phyloP scores from a whole-genome alignment of 1,140 invertebrate genomes.

The Neodiprion pinetum region DNA sequence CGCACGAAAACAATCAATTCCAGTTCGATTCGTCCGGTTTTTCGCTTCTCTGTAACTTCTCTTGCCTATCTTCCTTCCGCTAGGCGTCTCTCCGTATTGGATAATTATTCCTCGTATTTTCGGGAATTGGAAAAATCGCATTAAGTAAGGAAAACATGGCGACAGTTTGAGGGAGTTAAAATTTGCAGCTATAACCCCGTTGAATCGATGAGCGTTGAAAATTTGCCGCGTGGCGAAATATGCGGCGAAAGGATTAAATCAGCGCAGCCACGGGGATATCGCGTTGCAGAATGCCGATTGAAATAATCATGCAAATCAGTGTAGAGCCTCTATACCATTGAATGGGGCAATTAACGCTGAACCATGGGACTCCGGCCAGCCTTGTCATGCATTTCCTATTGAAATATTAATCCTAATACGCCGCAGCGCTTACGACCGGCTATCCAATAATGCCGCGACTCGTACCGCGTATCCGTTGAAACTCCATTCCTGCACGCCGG shows the following conservation, averaged over 20 bases:
- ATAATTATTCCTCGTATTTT: too few relatives aligned
- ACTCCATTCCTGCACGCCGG: slow-evolving; percentile 32
- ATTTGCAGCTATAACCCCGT: too few relatives aligned
- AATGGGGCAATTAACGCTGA: slow-evolving; percentile 9
- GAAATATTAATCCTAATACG: slow-evolving; percentile 49
- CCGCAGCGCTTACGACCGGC: slow-evolving; percentile 25
- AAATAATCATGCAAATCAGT: background rate
- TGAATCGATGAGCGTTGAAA: too few relatives aligned
- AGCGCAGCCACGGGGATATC: too few relatives aligned
- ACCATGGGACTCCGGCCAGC: background rate
- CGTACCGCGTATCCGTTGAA: slow-evolving; percentile 39
- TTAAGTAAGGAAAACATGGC: too few relatives aligned
- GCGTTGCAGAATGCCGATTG: background rate
- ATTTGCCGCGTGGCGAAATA: too few relatives aligned
- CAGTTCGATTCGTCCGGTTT: background rate
- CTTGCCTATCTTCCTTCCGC: background rate
- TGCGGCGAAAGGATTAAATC: too few relatives aligned
- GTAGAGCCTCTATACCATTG: background rate
- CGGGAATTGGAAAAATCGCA: too few relatives aligned
- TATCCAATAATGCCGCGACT: slow-evolving; percentile 34
- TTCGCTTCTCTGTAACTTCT: background rate
- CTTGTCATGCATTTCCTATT: slow-evolving; percentile 41
- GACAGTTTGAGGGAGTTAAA: too few relatives aligned
- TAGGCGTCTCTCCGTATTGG: too few relatives aligned
- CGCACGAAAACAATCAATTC: slow-evolving; percentile 3